A percentile compares a stretch with the other conserved stretches of the same genome.
phyloP scores from a whole-genome alignment of 92 coral and sea anemone genomes.

The Galaxea fascicularis region DNA sequence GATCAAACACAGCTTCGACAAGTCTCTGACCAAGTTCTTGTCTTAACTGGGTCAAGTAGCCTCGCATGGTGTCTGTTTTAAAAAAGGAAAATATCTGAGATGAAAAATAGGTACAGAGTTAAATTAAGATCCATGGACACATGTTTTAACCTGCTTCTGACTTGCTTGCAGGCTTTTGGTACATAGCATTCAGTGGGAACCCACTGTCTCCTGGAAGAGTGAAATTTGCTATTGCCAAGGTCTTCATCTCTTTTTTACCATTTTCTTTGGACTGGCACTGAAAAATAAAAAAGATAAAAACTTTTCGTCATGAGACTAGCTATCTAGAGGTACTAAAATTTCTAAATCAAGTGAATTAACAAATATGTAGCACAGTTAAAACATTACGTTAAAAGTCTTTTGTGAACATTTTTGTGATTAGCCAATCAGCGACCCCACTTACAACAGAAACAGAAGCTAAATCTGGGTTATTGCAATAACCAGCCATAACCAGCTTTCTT shows the following conservation, averaged over 20 bases:
- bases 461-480: too few relatives aligned
- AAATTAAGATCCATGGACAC: neutral
- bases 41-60: conserved; percentile 88
- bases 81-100: neutral
- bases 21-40: conserved; percentile 97
- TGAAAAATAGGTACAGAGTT: neutral
- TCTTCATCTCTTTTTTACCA: conserved; percentile 91
- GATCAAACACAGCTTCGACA: conserved; percentile 95
- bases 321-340: neutral
- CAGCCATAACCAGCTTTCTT: too few relatives aligned
- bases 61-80: conserved; percentile 79
- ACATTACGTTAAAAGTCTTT: too few relatives aligned
- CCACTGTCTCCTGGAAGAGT: conserved; percentile 92
- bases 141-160: conserved; percentile 85
- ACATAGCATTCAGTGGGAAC: conserved; percentile 98
- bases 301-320: neutral
- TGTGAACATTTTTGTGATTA: too few relatives aligned
- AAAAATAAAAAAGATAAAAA: conserved; percentile 6
- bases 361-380: too few relatives aligned
- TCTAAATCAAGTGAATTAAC: too few relatives aligned
- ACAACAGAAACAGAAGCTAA: too few relatives aligned
- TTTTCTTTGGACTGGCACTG: conserved; percentile 84
- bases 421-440: too few relatives aligned
- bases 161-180: conserved; percentile 87
- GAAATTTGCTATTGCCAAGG: conserved; percentile 88